A percentile compares a stretch with the other conserved stretches of the same genome.
Conservation (phyloP, 2,113 vertebrate species). For the Mustelus asterias region DNA sequence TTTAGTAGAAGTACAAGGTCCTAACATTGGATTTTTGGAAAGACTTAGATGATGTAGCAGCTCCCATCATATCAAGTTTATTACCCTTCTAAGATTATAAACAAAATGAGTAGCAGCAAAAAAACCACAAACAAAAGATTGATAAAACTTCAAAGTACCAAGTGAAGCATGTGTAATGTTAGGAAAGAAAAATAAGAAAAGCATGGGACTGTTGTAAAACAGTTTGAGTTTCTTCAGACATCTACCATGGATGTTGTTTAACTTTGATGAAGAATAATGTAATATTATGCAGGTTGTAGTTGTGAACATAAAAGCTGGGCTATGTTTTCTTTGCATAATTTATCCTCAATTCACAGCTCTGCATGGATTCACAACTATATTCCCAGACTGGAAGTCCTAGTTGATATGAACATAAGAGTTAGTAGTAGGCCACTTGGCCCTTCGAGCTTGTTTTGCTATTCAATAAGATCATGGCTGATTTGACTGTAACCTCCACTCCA, state of each 20-base stretch:
- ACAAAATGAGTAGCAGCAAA: background rate
- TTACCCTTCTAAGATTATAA: background rate
- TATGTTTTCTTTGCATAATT: background rate
- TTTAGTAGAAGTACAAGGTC: background rate
- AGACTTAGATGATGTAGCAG: background rate
- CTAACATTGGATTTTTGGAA: background rate
- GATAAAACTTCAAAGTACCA: background rate
- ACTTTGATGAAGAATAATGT: background rate
- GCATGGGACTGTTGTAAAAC: background rate
- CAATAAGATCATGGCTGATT: too few relatives aligned
- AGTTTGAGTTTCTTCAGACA: background rate
- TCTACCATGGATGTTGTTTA: background rate
- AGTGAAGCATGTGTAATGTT: background rate
- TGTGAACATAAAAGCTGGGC: background rate
- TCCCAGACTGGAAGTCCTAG: background rate
- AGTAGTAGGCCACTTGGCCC: too few relatives aligned
- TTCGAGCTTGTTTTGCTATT: too few relatives aligned
- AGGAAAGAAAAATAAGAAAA: background rate
- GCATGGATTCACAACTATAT: background rate
- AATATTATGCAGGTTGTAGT: background rate
- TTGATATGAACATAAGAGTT: background rate
- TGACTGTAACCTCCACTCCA: too few relatives aligned
- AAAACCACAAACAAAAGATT: background rate
- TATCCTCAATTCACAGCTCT: background rate
- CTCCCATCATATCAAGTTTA: too few relatives aligned